Percentiles rank a stretch among this genome's conserved stretches.
Conservation (phyloP, 2,888 invertebrate species). For the Andrena dorsata region DNA sequence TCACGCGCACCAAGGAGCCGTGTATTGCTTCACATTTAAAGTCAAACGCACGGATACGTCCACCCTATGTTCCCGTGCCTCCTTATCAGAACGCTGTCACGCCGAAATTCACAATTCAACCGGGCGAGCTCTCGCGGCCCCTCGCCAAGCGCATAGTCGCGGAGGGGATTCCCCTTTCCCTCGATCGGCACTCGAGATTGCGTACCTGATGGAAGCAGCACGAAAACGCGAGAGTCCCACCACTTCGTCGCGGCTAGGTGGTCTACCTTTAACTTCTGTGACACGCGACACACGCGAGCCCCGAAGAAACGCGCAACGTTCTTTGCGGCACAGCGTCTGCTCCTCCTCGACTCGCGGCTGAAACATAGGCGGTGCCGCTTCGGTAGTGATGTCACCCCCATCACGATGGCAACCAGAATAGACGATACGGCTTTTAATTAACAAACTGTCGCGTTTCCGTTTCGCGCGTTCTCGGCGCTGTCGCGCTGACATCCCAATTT, state of each 20-base stretch:
- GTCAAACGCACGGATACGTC: constrained; percentile 39
- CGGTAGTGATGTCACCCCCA: constrained; percentile 27
- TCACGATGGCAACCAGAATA: constrained; percentile 19
- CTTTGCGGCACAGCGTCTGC: background rate
- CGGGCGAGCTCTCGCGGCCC: constrained; percentile 15
- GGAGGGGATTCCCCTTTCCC: background rate
- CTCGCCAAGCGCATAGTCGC: background rate
- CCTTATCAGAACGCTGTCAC: constrained; percentile 44
- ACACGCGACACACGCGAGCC: constrained; percentile 48
- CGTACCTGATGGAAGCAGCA: constrained; percentile 35
- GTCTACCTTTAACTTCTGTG: constrained; percentile 29
- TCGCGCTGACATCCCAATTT: no score
- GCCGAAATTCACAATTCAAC: constrained; percentile 44
- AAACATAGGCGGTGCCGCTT: background rate
- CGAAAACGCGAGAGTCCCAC: constrained; percentile 44
- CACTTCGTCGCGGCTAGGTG: constrained; percentile 39
- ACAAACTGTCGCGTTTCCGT: constrained; percentile 26
- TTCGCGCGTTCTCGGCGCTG: background rate
- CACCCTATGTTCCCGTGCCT: constrained; percentile 25
- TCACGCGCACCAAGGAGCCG: constrained; percentile 64
- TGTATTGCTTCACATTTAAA: constrained; percentile 60
- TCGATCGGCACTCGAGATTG: background rate
- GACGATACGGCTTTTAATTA: constrained; percentile 14
- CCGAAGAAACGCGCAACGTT: constrained; percentile 17
- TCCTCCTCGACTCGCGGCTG: constrained; percentile 3